These are phyloP conservation scores for Nomada ferruginata DNA, from an alignment of 2,888 invertebrate species.

Conservation along the genomic window DNA sequence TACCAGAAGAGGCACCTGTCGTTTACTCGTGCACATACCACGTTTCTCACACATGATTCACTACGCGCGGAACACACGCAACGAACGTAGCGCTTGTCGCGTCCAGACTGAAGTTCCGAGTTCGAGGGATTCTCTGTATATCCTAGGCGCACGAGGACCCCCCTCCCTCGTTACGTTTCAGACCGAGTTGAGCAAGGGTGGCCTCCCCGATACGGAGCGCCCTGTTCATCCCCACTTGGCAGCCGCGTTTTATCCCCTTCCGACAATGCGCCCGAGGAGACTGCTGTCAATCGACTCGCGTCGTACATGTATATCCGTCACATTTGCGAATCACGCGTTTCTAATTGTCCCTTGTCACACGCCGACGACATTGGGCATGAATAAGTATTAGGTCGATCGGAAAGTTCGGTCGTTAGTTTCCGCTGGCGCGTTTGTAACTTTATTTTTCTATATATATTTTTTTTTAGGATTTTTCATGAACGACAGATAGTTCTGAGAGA, in stretches of 20 bases:
- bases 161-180: slow-evolving; percentile 46
- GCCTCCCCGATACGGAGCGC: slow-evolving; percentile 61
- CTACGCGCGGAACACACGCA: slow-evolving; percentile 35
- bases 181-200: slow-evolving; percentile 50
- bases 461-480: neutral
- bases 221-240: slow-evolving; percentile 66
- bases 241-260: slow-evolving; percentile 28
- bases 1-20: slow-evolving; percentile 72
- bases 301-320: slow-evolving; percentile 23
- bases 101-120: slow-evolving; percentile 81
- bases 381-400: neutral
- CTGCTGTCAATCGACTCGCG: slow-evolving; percentile 45
- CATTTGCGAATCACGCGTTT: slow-evolving; percentile 33
- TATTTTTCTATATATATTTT: neutral
- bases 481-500: too few relatives aligned
- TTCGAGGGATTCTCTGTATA: slow-evolving; percentile 77
- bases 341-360: slow-evolving; percentile 14
- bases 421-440: too few relatives aligned
- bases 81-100: slow-evolving; percentile 81
- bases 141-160: slow-evolving; percentile 72
- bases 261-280: slow-evolving; percentile 37
- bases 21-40: slow-evolving; percentile 70
- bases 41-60: slow-evolving; percentile 69
- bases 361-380: neutral
- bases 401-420: neutral